Percentiles rank a stretch among this genome's conserved stretches.
Evolutionary conservation across 2,888 invertebrate species (phyloP).

Genomic region (Hyppa rectilinea): DNA sequence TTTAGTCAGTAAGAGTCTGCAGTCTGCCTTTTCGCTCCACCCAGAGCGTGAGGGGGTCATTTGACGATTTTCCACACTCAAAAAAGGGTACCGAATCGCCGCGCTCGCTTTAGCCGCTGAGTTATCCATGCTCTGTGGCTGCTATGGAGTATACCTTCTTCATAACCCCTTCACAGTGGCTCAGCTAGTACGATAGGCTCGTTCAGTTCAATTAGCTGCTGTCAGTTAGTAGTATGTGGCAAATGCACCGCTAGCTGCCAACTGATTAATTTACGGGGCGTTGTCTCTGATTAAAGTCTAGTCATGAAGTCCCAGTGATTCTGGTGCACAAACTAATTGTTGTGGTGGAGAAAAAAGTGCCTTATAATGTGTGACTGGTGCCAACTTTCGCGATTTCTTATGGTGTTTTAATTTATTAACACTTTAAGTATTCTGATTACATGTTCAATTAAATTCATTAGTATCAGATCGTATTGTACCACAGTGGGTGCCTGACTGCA

Average conservation of each 20-base stretch:
- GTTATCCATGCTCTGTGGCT: too few relatives aligned
- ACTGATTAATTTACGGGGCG: slow-evolving; percentile 71
- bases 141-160: too few relatives aligned
- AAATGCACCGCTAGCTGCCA: slow-evolving; percentile 60
- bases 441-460: background rate
- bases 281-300: slow-evolving; percentile 62
- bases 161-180: background rate
- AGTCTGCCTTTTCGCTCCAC: too few relatives aligned
- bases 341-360: slow-evolving; percentile 18
- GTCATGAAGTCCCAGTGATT: slow-evolving; percentile 29
- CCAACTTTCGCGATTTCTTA: slow-evolving; percentile 28
- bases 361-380: background rate
- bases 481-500: too few relatives aligned
- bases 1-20: too few relatives aligned
- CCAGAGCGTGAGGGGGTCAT: too few relatives aligned
- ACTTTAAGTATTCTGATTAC: slow-evolving; percentile 11
- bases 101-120: too few relatives aligned
- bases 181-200: slow-evolving; percentile 48
- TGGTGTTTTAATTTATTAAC: background rate
- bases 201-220: slow-evolving; percentile 62
- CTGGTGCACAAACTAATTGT: slow-evolving; percentile 30
- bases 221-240: slow-evolving; percentile 59
- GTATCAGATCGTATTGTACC: too few relatives aligned
- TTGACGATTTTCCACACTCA: too few relatives aligned
- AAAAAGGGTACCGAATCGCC: too few relatives aligned